Conservation (phyloP, 2,888 invertebrate species). For the Philereme transversata region DNA sequence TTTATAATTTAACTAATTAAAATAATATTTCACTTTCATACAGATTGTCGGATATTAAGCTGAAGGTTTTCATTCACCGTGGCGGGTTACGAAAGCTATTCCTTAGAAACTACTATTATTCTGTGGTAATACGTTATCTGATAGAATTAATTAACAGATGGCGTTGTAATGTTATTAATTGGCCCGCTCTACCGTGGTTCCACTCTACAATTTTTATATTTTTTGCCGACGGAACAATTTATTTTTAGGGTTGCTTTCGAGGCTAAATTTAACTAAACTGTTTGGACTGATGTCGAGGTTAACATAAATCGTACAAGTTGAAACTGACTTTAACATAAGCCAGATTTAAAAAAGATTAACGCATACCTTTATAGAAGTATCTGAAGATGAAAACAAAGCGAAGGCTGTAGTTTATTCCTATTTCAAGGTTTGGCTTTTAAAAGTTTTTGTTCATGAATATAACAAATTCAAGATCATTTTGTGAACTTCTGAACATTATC, state of each 20-base stretch:
- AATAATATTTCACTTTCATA: slow-evolving; percentile 37
- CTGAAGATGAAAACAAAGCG: slow-evolving; percentile 7
- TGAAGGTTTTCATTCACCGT: slow-evolving; percentile 53
- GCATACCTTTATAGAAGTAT: slow-evolving; percentile 10
- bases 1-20: slow-evolving; percentile 30
- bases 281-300: slow-evolving; percentile 32
- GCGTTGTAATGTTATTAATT: slow-evolving; percentile 45
- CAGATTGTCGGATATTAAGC: slow-evolving; percentile 41
- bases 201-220: slow-evolving; percentile 35
- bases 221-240: slow-evolving; percentile 33
- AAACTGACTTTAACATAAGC: slow-evolving; percentile 20
- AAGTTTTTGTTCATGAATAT: too few relatives aligned
- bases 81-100: slow-evolving; percentile 56
- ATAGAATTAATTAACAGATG: slow-evolving; percentile 55
- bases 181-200: slow-evolving; percentile 43
- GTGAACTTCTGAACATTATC: too few relatives aligned
- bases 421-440: slow-evolving; percentile 3
- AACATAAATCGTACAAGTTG: slow-evolving; percentile 31
- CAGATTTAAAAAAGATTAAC: slow-evolving; percentile 19
- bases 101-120: slow-evolving; percentile 4
- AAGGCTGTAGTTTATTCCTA: slow-evolving; percentile 7
- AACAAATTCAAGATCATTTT: too few relatives aligned
- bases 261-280: slow-evolving; percentile 33
- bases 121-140: slow-evolving; percentile 53
- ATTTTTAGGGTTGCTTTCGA: slow-evolving; percentile 35